Evolutionary conservation across 2,113 vertebrate species (phyloP).

Genomic region (Thamnophis sirtalis): DNA sequence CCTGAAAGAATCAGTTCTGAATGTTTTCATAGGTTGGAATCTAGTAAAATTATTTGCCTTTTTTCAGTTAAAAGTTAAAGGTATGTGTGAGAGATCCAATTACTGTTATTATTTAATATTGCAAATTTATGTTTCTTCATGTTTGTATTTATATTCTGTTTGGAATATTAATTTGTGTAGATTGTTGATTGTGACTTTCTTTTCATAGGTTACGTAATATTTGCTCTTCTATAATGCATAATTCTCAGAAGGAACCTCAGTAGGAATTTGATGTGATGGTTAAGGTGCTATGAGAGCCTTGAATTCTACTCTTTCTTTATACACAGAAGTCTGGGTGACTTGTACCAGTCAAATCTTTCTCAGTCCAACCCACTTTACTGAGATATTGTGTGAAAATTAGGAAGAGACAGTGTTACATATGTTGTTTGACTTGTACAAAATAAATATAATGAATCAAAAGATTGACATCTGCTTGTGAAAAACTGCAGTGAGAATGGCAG

Average conservation of each 20-base stretch:
- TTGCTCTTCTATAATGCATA: neutral
- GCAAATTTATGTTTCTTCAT: neutral
- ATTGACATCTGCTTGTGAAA: neutral
- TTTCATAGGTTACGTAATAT: neutral
- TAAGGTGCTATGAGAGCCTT: neutral
- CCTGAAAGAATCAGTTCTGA: neutral
- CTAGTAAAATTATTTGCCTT: neutral
- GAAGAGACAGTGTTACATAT: neutral
- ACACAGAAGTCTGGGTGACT: neutral
- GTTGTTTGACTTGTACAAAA: neutral
- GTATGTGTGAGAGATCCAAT: neutral
- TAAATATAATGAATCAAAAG: neutral
- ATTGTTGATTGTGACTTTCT: neutral
- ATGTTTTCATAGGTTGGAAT: neutral
- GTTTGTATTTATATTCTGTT: neutral
- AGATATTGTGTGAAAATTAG: neutral
- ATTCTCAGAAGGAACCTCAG: neutral
- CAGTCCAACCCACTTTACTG: neutral
- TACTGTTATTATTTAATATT: neutral
- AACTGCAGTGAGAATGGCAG: neutral
- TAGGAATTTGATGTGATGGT: neutral
- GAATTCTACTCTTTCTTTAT: neutral
- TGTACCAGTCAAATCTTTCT: neutral
- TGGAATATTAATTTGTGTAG: neutral
- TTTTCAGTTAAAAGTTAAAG: neutral